phyloP scores from a whole-genome alignment of 2,888 invertebrate species.

The Lasioglossum calceatum region DNA sequence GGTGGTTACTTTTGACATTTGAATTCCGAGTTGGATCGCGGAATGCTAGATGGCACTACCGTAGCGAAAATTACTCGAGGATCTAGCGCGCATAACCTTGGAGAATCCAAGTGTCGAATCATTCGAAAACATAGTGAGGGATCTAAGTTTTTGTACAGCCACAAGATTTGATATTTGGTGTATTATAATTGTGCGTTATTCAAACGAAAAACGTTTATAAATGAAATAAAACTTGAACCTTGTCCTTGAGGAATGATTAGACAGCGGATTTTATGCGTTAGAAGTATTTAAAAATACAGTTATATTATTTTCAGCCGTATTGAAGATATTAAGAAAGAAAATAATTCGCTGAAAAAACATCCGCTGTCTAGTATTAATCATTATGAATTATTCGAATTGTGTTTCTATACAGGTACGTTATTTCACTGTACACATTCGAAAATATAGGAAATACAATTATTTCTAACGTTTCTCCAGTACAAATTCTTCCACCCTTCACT shows the following conservation, averaged over 20 bases:
- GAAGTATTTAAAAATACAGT: no score
- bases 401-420: neutral
- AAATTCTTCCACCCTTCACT: constrained; percentile 3
- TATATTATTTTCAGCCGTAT: no score
- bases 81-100: neutral
- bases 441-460: neutral
- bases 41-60: constrained; percentile 19
- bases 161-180: neutral
- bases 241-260: neutral
- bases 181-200: neutral
- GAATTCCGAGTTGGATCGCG: constrained; percentile 23
- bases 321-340: no score
- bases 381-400: neutral
- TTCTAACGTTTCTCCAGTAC: neutral
- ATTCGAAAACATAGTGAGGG: constrained; percentile 3
- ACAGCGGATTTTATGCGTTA: no score
- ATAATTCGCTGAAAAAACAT: no score
- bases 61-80: neutral
- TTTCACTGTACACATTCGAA: neutral
- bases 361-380: no score
- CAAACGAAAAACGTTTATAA: neutral
- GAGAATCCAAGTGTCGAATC: neutral
- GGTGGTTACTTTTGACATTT: constrained; percentile 17
- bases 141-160: neutral
- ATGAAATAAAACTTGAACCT: neutral